Conservation (phyloP, 2,888 invertebrate species). For the Oasisia sp. region DNA sequence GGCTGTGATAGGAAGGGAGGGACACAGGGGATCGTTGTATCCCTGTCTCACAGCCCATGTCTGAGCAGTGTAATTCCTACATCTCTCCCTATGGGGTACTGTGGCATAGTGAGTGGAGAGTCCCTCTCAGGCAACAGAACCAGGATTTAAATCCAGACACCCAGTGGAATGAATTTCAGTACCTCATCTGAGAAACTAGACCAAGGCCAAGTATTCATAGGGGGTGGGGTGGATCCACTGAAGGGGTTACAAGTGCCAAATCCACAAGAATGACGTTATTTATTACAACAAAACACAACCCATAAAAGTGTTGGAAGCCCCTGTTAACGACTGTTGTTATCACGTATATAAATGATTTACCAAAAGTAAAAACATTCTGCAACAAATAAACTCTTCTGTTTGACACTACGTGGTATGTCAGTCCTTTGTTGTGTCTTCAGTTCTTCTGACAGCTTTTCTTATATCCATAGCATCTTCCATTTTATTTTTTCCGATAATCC, state of each 20-base stretch:
- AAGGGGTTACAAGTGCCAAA: no score
- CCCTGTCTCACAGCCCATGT: not conserved
- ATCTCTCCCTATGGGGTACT: not conserved
- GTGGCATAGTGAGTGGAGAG: not conserved
- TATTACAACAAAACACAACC: not conserved
- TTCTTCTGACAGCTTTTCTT: slow-evolving; percentile 13
- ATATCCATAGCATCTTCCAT: not conserved
- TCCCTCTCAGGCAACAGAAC: not conserved
- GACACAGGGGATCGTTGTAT: not conserved
- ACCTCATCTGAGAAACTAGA: no score
- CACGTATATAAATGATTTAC: not conserved
- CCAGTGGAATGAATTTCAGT: not conserved
- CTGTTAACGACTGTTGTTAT: no score
- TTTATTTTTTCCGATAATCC: not conserved
- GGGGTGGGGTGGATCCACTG: no score
- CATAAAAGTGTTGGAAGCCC: not conserved
- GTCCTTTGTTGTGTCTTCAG: not conserved
- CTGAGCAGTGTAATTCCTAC: not conserved
- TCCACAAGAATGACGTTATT: no score
- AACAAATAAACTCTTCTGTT: no score
- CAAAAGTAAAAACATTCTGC: not conserved
- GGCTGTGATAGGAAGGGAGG: not conserved
- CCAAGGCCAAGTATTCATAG: no score
- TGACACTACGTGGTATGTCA: not conserved
- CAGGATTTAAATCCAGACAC: not conserved